phyloP scores from a whole-genome alignment of 2,888 invertebrate genomes.

The Ichneumoninae sp. region DNA sequence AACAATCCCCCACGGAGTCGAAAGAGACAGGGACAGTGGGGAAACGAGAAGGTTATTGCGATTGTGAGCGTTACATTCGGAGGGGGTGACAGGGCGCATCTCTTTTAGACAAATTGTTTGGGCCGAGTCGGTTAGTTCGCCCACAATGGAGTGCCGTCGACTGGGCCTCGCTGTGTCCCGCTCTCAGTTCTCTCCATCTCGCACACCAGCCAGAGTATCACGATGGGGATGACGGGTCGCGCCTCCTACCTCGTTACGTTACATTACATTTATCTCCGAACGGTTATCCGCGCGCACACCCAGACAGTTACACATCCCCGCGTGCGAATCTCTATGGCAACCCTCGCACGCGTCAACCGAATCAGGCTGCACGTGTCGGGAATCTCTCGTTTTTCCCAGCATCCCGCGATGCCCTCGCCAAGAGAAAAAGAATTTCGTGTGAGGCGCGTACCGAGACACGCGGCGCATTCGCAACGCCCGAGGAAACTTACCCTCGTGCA shows the following conservation, averaged over 20 bases:
- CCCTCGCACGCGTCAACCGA: conserved; percentile 25
- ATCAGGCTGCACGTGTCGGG: conserved; percentile 59
- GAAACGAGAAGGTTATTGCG: conserved; percentile 44
- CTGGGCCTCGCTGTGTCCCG: neutral
- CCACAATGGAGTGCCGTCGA: conserved; percentile 80
- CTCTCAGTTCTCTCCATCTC: neutral
- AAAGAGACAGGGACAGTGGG: conserved; percentile 42
- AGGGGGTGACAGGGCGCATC: conserved; percentile 76
- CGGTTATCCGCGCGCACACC: conserved; percentile 73
- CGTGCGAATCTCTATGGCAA: conserved; percentile 19
- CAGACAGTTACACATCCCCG: conserved; percentile 74
- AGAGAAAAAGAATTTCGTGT: conserved; percentile 53
- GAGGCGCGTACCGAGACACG: conserved; percentile 64
- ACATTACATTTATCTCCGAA: conserved; percentile 84
- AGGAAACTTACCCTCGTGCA: conserved; percentile 54
- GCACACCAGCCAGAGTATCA: conserved; percentile 11
- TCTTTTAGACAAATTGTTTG: conserved; percentile 83
- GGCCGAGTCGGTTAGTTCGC: conserved; percentile 82
- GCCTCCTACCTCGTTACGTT: conserved; percentile 83
- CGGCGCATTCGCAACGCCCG: conserved; percentile 76
- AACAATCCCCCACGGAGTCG: conserved; percentile 39
- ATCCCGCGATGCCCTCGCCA: conserved; percentile 52
- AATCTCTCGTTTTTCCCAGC: conserved; percentile 50
- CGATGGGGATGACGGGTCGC: conserved; percentile 55
- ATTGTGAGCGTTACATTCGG: conserved; percentile 65